A percentile compares a stretch with the other conserved stretches of the same genome.
phyloP scores from a whole-genome alignment of 2,888 invertebrate species.

The Villa cingulata region DNA sequence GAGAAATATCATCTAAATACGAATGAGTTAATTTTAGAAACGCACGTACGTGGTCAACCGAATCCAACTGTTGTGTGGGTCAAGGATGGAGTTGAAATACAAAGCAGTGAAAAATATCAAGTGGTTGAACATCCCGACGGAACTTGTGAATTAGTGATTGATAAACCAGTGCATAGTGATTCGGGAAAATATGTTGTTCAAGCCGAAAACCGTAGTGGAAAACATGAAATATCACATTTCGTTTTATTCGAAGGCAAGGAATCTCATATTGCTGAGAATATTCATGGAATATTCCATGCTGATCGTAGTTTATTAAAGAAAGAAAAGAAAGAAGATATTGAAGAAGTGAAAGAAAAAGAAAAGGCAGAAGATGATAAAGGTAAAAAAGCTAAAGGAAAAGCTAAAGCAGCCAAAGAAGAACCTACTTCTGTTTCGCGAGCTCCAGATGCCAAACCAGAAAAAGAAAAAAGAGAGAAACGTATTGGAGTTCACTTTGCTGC shows the following conservation, averaged over 20 bases:
- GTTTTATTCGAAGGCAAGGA: conserved; percentile 52
- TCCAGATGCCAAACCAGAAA: conserved; percentile 17
- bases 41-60: conserved; percentile 60
- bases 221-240: conserved; percentile 57
- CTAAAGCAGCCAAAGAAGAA: conserved; percentile 10
- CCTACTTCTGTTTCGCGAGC: conserved; percentile 12
- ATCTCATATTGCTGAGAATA: conserved; percentile 33
- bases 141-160: conserved; percentile 54
- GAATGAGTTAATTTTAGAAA: conserved; percentile 64
- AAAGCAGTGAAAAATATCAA: conserved; percentile 45
- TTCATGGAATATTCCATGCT: conserved; percentile 36
- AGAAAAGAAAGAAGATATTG: conserved; percentile 19
- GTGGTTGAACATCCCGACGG: conserved; percentile 60
- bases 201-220: conserved; percentile 58
- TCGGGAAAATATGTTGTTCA: conserved; percentile 63
- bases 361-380: conserved; percentile 12
- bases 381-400: conserved; percentile 13
- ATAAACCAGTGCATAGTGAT: conserved; percentile 50
- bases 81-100: conserved; percentile 52
- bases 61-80: conserved; percentile 61
- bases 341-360: conserved; percentile 7
- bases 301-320: conserved; percentile 30
- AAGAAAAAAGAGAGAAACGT: conserved; percentile 31
- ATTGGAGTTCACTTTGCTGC: conserved; percentile 52
- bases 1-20: conserved; percentile 59